These are phyloP conservation scores for Rallus crepitans DNA, from an alignment of 2,797 vertebrate genomes.

Conservation along the genomic window DNA sequence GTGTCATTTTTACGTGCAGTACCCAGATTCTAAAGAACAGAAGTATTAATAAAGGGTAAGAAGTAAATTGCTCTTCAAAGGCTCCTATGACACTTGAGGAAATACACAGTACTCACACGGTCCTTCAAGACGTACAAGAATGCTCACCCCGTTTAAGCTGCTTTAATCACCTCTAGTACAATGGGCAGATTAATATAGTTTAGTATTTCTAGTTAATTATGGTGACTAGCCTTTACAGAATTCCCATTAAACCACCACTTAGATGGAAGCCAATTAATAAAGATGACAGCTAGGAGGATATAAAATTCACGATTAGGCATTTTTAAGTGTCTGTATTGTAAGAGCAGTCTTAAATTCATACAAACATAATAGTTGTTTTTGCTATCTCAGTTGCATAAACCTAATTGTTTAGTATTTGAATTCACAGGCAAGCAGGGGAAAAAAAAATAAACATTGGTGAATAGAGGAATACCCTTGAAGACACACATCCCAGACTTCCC, in stretches of 20 bases:
- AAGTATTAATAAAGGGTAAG: not conserved
- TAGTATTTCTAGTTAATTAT: not conserved
- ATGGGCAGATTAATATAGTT: not conserved
- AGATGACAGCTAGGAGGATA: not conserved
- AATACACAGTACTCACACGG: rapidly evolving
- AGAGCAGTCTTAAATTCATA: not conserved
- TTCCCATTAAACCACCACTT: not conserved
- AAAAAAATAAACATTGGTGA: not conserved
- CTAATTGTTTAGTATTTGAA: not conserved
- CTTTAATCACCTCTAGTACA: not conserved
- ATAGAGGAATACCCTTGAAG: not conserved
- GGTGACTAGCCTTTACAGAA: not conserved
- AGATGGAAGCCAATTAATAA: not conserved
- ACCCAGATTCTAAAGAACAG: not conserved
- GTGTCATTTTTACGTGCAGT: not conserved
- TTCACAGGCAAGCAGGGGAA: not conserved
- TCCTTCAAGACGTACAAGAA: not conserved
- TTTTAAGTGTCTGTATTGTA: not conserved
- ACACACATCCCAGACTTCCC: not conserved
- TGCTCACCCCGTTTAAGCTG: not conserved
- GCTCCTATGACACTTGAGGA: not conserved
- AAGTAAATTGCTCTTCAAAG: slow-evolving; percentile 4
- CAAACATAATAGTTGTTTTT: not conserved
- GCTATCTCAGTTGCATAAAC: not conserved
- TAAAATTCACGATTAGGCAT: not conserved